phyloP scores from a whole-genome alignment of 2,113 vertebrate species.

The Noturus placidus region DNA sequence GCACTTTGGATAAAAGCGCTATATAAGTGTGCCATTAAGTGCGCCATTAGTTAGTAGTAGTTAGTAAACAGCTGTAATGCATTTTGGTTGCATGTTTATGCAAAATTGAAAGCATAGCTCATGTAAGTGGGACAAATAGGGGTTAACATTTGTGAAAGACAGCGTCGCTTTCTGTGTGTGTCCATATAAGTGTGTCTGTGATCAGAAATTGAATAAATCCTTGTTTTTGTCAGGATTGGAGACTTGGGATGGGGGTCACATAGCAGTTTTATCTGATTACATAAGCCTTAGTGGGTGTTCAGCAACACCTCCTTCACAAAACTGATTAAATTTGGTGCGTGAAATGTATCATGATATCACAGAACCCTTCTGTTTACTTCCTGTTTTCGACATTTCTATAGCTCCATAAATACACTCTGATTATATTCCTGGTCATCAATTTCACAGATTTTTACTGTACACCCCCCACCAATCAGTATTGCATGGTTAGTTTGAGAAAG shows the following conservation, averaged over 20 bases:
- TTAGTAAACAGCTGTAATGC: neutral
- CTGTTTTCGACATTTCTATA: neutral
- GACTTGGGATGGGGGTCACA: constrained; percentile 49
- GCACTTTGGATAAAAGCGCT: too few species aligned
- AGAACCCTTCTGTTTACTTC: constrained; percentile 1
- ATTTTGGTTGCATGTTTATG: neutral
- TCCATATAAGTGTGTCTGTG: constrained; percentile 41
- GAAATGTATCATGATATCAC: constrained; percentile 31
- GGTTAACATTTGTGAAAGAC: neutral
- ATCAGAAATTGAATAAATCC: constrained; percentile 56
- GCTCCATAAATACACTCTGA: neutral
- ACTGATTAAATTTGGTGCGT: constrained; percentile 31
- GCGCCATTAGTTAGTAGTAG: too few species aligned
- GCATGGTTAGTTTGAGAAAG: neutral
- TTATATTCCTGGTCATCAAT: constrained; percentile 1
- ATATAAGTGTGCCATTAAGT: too few species aligned
- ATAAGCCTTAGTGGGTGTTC: constrained; percentile 40
- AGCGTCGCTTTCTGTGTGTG: neutral
- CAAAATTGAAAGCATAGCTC: neutral
- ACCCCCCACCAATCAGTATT: neutral
- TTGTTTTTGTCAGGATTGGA: constrained; percentile 47
- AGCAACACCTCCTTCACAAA: constrained; percentile 40
- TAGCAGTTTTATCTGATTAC: constrained; percentile 55
- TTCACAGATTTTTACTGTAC: neutral
- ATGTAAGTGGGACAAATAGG: neutral